Conservation (phyloP, 1,140 invertebrate species). For the Meloidogyne floridensis region DNA sequence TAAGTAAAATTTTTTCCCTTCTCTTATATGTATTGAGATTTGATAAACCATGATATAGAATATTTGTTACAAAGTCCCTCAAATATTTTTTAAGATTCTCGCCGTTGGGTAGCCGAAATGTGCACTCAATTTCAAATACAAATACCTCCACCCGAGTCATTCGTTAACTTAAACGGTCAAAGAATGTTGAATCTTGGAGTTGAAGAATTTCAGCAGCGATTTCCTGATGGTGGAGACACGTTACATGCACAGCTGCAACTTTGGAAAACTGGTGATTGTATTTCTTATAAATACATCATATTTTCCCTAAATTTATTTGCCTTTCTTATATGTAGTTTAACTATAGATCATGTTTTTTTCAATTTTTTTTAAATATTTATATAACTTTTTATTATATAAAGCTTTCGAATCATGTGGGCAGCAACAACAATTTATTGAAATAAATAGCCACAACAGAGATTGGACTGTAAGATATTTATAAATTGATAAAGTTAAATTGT, state of each 20-base stretch:
- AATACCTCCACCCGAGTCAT: constrained; percentile 33
- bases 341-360: constrained; percentile 9
- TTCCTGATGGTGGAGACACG: constrained; percentile 64
- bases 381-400: constrained; percentile 12
- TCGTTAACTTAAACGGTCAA: constrained; percentile 58
- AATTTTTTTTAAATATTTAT: background rate
- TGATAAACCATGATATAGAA: too few relatives aligned
- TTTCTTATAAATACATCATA: constrained; percentile 1
- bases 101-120: constrained; percentile 66
- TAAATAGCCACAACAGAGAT: background rate
- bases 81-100: constrained; percentile 50
- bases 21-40: too few relatives aligned
- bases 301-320: too few relatives aligned
- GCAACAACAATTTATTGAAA: background rate
- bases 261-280: constrained; percentile 67
- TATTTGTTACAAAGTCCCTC: too few relatives aligned
- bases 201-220: constrained; percentile 61
- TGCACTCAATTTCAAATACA: constrained; percentile 60
- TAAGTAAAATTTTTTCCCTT: too few relatives aligned
- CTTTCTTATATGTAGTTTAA: too few relatives aligned
- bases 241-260: constrained; percentile 67
- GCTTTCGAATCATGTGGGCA: constrained; percentile 28
- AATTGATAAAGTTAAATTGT: too few relatives aligned
- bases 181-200: constrained; percentile 60
- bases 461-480: background rate